Conservation (phyloP, 2,113 vertebrate species). For the Piprites chloris region DNA sequence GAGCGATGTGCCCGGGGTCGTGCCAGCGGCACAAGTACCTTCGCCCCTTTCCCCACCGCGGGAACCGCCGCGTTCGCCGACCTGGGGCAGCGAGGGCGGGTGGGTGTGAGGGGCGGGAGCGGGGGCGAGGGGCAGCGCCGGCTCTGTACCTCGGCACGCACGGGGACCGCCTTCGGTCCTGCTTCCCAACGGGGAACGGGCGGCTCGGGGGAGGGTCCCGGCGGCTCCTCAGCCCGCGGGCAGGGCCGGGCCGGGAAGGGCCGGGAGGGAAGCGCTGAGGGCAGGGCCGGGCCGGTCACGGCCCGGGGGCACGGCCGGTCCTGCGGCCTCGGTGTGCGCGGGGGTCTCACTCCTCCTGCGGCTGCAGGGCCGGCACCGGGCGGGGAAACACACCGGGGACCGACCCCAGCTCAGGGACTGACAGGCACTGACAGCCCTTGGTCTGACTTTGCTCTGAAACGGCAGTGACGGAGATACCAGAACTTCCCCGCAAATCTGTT, state of each 20-base stretch:
- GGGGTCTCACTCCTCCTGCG: neutral
- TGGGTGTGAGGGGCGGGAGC: neutral
- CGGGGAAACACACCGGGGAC: no score
- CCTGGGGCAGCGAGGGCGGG: no score
- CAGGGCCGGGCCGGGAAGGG: neutral
- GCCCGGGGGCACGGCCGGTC: rapidly evolving
- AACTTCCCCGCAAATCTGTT: neutral
- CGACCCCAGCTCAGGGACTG: neutral
- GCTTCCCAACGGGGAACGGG: rapidly evolving
- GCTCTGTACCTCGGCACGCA: neutral
- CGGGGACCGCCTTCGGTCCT: neutral
- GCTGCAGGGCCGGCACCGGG: neutral
- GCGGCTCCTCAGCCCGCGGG: neutral
- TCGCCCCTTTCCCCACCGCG: neutral
- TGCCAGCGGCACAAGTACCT: neutral
- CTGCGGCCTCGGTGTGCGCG: no score
- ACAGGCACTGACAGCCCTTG: rapidly evolving
- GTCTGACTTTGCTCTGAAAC: no score
- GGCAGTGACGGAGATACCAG: neutral
- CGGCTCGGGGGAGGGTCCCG: no score
- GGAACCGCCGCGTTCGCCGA: neutral
- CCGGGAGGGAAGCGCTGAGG: neutral
- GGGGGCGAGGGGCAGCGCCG: no score
- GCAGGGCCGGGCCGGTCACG: neutral
- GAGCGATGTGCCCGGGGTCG: neutral